Base-by-base conservation (phyloP, 2,888 invertebrate species). In the Cephalotes varians region DNA sequence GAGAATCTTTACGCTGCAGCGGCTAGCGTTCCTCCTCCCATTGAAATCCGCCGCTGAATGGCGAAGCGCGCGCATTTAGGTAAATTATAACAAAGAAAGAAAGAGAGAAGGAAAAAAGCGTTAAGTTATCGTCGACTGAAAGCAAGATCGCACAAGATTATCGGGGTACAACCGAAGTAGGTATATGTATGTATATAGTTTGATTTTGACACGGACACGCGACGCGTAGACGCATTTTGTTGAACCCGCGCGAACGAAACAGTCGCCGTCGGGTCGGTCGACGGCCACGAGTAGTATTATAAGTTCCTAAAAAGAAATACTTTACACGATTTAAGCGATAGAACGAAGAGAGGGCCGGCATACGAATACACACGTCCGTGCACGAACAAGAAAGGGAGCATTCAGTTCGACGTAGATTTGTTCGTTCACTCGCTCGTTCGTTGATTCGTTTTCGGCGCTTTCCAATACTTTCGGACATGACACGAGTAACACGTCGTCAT, bases 271-370 rank as follows among this genome's bases (percentile, higher is more conserved):
- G 77, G 72, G 77, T 71, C 72, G 21, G 82, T 88, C 88, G 83
- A 87, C 84, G 87, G 90, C 90, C 91, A 92, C 91, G 88, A 94
- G 91, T 94, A 93, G 93, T 94, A 94, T 94, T 94, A 94, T 92
- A 92, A 93, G 93, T 93, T 93, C 93, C 93, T 93, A 93, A 90
- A 37, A 40, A 40, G 34, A 85, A 40, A 86, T 80, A 87, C 67
- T 86, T 90, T 85, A 87, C 84, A 82, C 81, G 71, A 58, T 82
- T 83, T 81, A 84, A 82, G 82, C 82, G 81, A 81, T 83, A 84
- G 73, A 88, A 83, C 80, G 85, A 79, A 85, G 62, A 77, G 60
- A 58, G 49, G 44, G 58, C 77, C 81, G 84, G 51, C 81, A 79
- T 83, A 82, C 85, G 83, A 81, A 79, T 80, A 62, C 28, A 62